These are phyloP conservation scores for Cenopis cana DNA, from an alignment of 2,888 invertebrate species.

Conservation along the genomic window DNA sequence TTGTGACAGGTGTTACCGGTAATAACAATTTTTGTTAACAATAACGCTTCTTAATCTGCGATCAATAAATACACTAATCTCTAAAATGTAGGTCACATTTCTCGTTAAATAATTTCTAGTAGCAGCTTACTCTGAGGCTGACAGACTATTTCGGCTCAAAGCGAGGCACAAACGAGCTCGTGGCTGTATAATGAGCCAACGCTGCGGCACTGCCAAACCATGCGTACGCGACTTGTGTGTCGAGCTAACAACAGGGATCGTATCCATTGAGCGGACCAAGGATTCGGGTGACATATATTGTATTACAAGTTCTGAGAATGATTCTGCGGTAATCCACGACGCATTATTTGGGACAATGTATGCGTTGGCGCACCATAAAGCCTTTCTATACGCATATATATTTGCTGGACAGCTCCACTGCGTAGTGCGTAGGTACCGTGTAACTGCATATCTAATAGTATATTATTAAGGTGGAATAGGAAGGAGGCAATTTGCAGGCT, in stretches of 20 bases:
- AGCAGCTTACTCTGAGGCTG: slow-evolving; percentile 13
- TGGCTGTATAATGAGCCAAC: neutral
- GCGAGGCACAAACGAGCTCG: slow-evolving; percentile 2
- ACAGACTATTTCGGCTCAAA: slow-evolving; percentile 21
- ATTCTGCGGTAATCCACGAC: neutral
- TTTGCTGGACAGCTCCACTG: too few species aligned
- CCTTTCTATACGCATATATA: too few species aligned
- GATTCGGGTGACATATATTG: neutral
- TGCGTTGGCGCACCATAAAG: too few species aligned
- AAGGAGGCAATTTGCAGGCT: too few species aligned
- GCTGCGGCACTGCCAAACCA: neutral
- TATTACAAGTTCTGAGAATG: neutral
- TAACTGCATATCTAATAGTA: too few species aligned
- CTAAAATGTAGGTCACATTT: slow-evolving; percentile 23
- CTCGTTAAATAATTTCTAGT: slow-evolving; percentile 15
- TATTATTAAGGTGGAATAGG: too few species aligned
- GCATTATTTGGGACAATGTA: neutral
- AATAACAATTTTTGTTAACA: too few species aligned
- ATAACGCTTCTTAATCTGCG: neutral
- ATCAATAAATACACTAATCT: neutral
- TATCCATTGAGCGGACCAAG: neutral
- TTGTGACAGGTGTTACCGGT: too few species aligned
- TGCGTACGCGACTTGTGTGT: neutral
- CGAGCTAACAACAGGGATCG: neutral
- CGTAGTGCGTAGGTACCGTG: too few species aligned